A percentile compares a stretch with the other conserved stretches of the same genome.
Conservation (phyloP, 2,113 vertebrate genomes). For the Cynopterus brachyotis region DNA sequence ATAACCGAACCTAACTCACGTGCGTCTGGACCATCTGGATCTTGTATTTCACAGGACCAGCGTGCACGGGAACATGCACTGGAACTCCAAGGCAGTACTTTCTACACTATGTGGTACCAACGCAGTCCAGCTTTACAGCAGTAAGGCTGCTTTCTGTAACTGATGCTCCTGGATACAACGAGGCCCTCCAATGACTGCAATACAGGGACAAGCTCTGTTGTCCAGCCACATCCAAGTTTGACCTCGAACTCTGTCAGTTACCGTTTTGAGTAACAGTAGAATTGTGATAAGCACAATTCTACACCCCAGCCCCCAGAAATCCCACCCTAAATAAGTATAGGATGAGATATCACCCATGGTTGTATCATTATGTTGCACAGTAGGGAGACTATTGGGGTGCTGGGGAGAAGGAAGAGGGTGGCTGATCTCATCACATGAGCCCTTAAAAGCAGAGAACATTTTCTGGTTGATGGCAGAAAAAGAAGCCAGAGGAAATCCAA, state of each 20-base stretch:
- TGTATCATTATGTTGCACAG: not conserved
- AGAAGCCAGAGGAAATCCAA: not conserved
- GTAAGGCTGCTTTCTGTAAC: not conserved
- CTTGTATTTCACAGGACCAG: not conserved
- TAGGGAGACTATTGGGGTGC: not conserved
- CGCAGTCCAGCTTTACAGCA: not conserved
- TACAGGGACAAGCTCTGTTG: not conserved
- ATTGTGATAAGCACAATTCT: not conserved
- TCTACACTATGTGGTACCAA: not conserved
- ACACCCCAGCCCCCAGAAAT: not conserved
- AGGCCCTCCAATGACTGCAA: not conserved
- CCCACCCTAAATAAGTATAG: not conserved
- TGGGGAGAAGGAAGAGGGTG: accelerated
- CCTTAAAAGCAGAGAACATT: not conserved
- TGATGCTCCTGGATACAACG: not conserved
- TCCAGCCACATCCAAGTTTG: not conserved
- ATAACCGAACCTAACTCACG: not conserved
- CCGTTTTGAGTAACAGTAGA: not conserved
- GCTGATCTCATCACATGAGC: not conserved
- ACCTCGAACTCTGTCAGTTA: not conserved
- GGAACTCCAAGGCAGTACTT: not conserved
- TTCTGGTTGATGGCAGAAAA: not conserved
- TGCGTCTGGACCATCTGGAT: not conserved
- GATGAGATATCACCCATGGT: not conserved
- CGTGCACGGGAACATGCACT: not conserved